Evolutionary conservation across 2,113 vertebrate species (phyloP), one percentile per base, ranked within the genome.

Genomic region (Oenanthe melanoleuca): DNA sequence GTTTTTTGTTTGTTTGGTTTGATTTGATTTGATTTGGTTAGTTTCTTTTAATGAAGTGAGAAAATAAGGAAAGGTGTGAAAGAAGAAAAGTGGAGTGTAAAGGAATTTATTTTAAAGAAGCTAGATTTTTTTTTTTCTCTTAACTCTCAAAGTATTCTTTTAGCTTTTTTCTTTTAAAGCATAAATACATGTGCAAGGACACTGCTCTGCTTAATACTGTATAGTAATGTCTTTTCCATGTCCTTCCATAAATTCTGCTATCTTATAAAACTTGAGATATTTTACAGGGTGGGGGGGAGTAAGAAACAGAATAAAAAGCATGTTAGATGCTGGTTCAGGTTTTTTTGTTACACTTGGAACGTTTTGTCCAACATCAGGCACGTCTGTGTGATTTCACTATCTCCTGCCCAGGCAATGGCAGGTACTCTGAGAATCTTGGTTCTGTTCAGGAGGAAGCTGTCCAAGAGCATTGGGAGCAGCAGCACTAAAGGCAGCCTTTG

Each of bases 181-280:
- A 42, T 33, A 60, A 81, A 50, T 89, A 50, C 1, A 1, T 71
- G n/a, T 78, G 72, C 40, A 67, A 0, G 28, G 84, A 55, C 29
- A 50, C 40, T 44, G 26, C 17, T 74, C 20, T 42, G 40, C 74
- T 81, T 87, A 89, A 21, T 61, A 31, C 28, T 65, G 6, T 23
- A 31, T 9, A 88, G 23, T 95, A 96, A 96, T 95, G 81, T 91
- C 45, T 96, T 97, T 96, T 93, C 94, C 93, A 85, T 53, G 28
- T 31, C 52, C 52, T 53, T 53, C 52, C 52, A 53, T 40, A 33
- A 56, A 33, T 56, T 56, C 55, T 56, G 31, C 55, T 56, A 56
- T 95, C 89, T 91, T 95, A 89, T 57, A 91, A 91, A 93, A 85
- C 44, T 29, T 49, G 21, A 69, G 34, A 20, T 73, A 92, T 94